phyloP scores from a whole-genome alignment of 37 sponge, comb jelly and placozoan genomes.

The Halichondria panicea region DNA sequence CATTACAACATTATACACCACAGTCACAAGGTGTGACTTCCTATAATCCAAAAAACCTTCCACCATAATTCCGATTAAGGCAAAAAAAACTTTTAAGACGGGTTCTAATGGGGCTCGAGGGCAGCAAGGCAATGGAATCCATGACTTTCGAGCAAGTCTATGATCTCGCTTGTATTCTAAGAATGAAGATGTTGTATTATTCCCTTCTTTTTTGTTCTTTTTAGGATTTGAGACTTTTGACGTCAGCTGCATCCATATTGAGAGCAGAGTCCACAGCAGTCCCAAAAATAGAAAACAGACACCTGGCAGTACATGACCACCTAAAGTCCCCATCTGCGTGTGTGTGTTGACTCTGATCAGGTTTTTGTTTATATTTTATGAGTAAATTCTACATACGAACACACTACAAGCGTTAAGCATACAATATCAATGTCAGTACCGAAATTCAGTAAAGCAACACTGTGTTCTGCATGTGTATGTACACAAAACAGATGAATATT shows the following conservation, averaged over 20 bases:
- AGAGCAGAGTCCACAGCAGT: conserved; percentile 26
- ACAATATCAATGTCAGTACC: no score
- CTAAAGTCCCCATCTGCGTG: conserved; percentile 52
- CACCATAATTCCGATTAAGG: conserved; percentile 38
- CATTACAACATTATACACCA: background rate
- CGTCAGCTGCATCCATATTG: conserved; percentile 38
- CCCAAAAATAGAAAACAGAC: conserved; percentile 51
- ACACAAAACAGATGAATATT: no score
- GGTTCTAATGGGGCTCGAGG: conserved; percentile 52
- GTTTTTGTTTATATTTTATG: background rate
- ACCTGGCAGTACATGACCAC: conserved; percentile 66
- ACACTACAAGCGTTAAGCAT: no score
- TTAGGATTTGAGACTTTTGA: background rate
- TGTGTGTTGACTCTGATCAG: background rate
- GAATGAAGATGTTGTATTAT: background rate
- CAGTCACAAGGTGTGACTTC: background rate
- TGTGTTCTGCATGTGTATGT: no score
- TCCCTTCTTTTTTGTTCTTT: background rate
- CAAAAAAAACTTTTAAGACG: conserved; percentile 34
- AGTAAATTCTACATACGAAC: no score
- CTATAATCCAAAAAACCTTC: conserved; percentile 41
- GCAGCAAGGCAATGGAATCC: conserved; percentile 40
- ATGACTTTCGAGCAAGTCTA: conserved; percentile 35
- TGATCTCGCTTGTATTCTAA: conserved; percentile 35
- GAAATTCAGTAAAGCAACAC: no score